phyloP scores from a whole-genome alignment of 23 tunicate genomes.

The Trididemnum nubilum region DNA sequence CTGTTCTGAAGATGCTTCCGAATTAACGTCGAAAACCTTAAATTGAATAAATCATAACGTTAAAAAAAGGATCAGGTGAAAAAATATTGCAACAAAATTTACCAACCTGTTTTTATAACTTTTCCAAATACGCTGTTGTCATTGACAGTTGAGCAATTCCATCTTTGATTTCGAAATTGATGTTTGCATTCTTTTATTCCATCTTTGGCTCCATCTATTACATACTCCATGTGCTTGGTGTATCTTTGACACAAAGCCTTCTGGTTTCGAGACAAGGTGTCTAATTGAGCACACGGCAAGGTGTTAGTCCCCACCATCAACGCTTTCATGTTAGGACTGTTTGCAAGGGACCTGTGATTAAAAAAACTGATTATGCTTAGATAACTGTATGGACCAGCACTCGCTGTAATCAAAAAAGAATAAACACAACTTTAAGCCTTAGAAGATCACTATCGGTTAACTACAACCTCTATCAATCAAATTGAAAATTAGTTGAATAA shows the following conservation, averaged over 20 bases:
- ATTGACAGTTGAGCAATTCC: constrained; percentile 86
- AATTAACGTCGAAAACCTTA: too few relatives aligned
- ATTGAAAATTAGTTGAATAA: too few relatives aligned
- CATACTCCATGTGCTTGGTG: constrained; percentile 56
- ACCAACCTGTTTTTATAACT: constrained; percentile 84
- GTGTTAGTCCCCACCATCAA: constrained; percentile 36
- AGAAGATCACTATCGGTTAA: too few relatives aligned
- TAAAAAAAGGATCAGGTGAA: too few relatives aligned
- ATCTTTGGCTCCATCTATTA: constrained; percentile 69
- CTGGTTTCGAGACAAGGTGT: constrained; percentile 62
- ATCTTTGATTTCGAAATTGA: constrained; percentile 57
- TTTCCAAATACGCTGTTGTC: constrained; percentile 79
- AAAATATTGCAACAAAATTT: too few relatives aligned
- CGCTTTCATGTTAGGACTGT: constrained; percentile 31
- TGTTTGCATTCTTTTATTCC: constrained; percentile 81
- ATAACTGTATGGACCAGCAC: too few relatives aligned
- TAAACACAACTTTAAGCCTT: too few relatives aligned
- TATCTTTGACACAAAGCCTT: constrained; percentile 64
- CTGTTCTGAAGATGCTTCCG: too few relatives aligned
- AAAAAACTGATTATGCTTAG: too few relatives aligned
- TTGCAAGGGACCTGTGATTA: constrained; percentile 50
- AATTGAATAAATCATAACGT: too few relatives aligned
- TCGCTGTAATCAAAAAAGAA: too few relatives aligned
- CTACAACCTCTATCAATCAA: too few relatives aligned
- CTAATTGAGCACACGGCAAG: constrained; percentile 33